Evolutionary conservation across 2,797 vertebrate species (phyloP).

Genomic region (Lateolabrax maculatus): DNA sequence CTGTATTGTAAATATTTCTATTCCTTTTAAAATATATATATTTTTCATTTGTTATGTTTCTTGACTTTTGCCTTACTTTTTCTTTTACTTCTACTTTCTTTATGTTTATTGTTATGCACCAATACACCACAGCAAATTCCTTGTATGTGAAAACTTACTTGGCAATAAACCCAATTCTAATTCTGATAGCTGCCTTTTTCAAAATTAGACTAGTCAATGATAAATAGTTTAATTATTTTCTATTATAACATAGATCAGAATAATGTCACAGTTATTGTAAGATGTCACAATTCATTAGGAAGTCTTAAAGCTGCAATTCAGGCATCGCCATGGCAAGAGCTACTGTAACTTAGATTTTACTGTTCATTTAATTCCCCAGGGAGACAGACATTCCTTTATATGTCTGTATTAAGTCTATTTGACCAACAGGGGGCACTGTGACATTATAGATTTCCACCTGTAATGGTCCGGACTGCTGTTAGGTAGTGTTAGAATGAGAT

Average conservation of each 20-base stretch:
- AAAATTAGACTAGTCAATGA: background rate
- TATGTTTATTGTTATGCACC: too few relatives aligned
- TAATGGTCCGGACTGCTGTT: background rate
- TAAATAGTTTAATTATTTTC: background rate
- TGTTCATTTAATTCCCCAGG: background rate
- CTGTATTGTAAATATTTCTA: too few relatives aligned
- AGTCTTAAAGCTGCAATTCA: background rate
- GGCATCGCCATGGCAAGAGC: background rate
- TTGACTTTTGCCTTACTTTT: too few relatives aligned
- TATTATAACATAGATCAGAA: background rate
- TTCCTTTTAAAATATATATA: too few relatives aligned
- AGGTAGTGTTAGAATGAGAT: slow-evolving; percentile 6
- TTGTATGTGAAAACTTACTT: too few relatives aligned
- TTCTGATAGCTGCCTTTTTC: background rate
- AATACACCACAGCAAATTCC: too few relatives aligned
- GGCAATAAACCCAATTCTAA: too few relatives aligned
- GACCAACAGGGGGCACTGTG: slow-evolving; percentile 78
- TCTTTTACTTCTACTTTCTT: too few relatives aligned
- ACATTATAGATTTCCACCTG: slow-evolving; percentile 8
- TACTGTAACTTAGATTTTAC: background rate
- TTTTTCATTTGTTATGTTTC: too few relatives aligned
- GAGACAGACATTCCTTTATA: background rate
- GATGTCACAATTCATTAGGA: background rate
- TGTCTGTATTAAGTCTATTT: slow-evolving; percentile 10
- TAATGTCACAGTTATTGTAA: background rate